Evolutionary conservation across 2,888 invertebrate genomes (phyloP).

Genomic region (Phalangium opilio): DNA sequence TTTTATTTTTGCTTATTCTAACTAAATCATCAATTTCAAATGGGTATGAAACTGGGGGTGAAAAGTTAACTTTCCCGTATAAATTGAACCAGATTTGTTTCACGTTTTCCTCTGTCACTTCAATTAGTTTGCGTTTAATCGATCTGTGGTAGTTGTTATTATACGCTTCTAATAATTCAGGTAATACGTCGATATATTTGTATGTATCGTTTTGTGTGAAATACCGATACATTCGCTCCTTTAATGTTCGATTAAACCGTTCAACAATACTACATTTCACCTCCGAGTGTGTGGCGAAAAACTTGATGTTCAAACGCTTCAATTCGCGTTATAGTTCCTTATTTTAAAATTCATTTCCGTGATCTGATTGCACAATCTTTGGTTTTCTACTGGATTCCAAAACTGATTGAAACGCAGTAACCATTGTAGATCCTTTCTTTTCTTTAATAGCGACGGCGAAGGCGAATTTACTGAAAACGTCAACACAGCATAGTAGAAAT

Average conservation of each 20-base stretch:
- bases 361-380: constrained; percentile 17
- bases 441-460: constrained; percentile 19
- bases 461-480: constrained; percentile 21
- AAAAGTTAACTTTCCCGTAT: not conserved
- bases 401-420: constrained; percentile 16
- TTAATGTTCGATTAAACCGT: constrained; percentile 25
- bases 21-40: constrained; percentile 4
- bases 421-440: constrained; percentile 16
- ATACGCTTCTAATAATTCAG: constrained; percentile 1
- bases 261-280: constrained; percentile 25
- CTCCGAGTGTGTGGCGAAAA: constrained; percentile 22
- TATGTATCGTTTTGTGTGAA: constrained; percentile 20
- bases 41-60: not conserved
- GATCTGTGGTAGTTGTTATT: constrained; percentile 6
- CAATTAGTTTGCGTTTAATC: not conserved
- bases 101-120: not conserved
- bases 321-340: constrained; percentile 11
- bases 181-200: constrained; percentile 16
- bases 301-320: constrained; percentile 15
- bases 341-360: constrained; percentile 22
- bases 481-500: constrained; percentile 22
- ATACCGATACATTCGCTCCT: constrained; percentile 21
- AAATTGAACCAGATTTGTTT: not conserved
- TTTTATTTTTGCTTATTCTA: not conserved
- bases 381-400: constrained; percentile 11